Evolutionary conservation across 2,888 invertebrate genomes (phyloP), one percentile per base, ranked within the genome.

Genomic region (Pogonocherus hispidulus): DNA sequence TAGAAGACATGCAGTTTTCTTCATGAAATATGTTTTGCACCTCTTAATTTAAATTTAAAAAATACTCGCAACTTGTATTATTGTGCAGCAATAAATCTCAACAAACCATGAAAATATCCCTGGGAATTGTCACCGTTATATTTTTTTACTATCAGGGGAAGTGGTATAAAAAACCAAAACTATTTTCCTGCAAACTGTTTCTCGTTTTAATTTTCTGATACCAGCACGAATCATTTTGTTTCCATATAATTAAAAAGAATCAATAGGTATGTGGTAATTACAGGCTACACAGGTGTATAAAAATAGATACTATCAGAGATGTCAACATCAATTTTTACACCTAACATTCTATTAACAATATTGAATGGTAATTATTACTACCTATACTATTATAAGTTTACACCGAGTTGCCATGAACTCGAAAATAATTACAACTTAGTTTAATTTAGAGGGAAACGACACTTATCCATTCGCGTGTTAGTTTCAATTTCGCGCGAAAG

Each of bases 251-350:
- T 22, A 57, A 23, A 22, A 57, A 37, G 23, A 20, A 20, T 20
- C 54, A 8, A 44, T 57, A 20, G 37, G 37, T 14, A 14, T 23
- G 44, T 22, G 44, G 44, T 57, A 57, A 57, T 57, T 57, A 44
- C n/a, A n/a, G n/a, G n/a, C 57, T 57, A 44, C 57, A 57, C 57
- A 57, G 57, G 57, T 57, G 57, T 44, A 54, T 65, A 63, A 70
- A 75, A 73, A 75, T 70, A 71, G 69, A 60, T 55, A 8, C 63
- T n/a, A n/a, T n/a, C n/a, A n/a, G n/a, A 70, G 72, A 74, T 72
- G 71, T 72, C 74, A 74, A 72, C 69, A 32, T 32, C 2, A 72
- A 60, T n/a, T 68, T 67, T 52, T 60, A 57, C 55, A 55, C 59
- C 23, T 55, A 60, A 37, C 14, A 56, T 37, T 55, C 18, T 55